Evolutionary conservation across 2,888 invertebrate species (phyloP), one percentile per base, ranked within the genome.

Genomic region (Drosophila affinis): DNA sequence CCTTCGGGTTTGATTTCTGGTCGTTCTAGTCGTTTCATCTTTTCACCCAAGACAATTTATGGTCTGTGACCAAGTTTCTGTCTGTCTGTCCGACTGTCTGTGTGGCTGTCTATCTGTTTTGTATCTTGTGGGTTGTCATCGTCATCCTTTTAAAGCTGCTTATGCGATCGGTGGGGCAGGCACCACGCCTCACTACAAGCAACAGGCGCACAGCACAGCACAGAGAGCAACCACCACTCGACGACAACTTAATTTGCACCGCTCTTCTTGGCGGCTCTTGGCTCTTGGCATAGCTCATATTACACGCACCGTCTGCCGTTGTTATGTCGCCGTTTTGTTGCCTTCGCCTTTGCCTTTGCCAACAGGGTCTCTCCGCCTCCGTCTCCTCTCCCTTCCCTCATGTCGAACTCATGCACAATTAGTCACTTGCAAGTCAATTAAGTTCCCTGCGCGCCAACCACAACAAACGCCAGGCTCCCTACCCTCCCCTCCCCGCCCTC

Each of bases 341-440:
- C 49, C 53, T 17, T 29, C 18, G 39, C 61, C 39, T 10, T 1
- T 29, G 45, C n/a, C 48, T 17, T 27, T 27, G 45, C 21, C 54
- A 39, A 39, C 39, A 39, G 39, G 39, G 14, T 39, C 34, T 39
- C 5, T 24, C 21, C 21, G 24, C 5, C 24, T 24, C 24, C 5
- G 24, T 24, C 53, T 48, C 39, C 12, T 70, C 61, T 61, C 71
- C 61, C 55, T 61, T 60, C 34, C 77, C 86, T 32, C 9, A 71
- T 77, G 86, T 85, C 86, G 88, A 87, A 81, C 84, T 87, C 87
- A 87, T 87, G 89, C 89, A 78, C 89, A 85, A 85, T 85, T 85
- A 87, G 89, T 88, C 89, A 88, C 85, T 87, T 86, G 85, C 85
- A 88, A 88, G 89, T 87, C 87, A 86, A 86, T 86, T 88, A 88